Percentiles rank a stretch among this genome's conserved stretches.
These are phyloP conservation scores for Hypocryptadius cinnamomeus DNA, from an alignment of 2,113 vertebrate genomes.

Conservation along the genomic window DNA sequence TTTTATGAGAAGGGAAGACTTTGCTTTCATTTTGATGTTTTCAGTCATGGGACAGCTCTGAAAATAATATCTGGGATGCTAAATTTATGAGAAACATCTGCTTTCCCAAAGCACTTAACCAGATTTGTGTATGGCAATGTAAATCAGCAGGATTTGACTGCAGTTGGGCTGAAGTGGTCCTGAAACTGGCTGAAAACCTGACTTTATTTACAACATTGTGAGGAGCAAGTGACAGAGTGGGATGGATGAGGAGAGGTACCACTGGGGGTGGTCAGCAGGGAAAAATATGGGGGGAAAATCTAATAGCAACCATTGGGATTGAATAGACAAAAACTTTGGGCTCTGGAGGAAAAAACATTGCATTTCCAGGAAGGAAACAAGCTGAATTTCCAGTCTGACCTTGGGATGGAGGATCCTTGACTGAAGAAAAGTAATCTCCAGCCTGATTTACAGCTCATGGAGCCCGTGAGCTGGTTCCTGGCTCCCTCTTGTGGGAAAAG, in stretches of 20 bases:
- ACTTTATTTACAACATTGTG: neutral
- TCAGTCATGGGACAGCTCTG: neutral
- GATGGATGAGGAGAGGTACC: neutral
- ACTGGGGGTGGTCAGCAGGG: too few relatives aligned
- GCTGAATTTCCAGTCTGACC: neutral
- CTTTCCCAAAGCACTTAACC: neutral
- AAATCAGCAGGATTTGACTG: neutral
- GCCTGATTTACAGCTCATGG: neutral
- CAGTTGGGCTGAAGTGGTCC: neutral
- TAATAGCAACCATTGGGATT: neutral
- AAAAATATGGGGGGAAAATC: neutral
- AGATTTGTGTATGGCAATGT: neutral
- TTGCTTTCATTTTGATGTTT: neutral
- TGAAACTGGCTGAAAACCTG: neutral
- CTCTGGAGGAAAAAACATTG: neutral
- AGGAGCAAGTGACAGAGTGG: neutral
- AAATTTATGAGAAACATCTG: neutral
- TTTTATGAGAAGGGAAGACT: neutral
- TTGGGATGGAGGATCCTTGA: neutral
- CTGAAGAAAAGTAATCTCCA: neutral
- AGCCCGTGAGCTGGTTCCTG: neutral
- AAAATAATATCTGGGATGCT: neutral
- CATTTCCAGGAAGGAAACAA: neutral
- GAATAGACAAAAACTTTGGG: accelerated
- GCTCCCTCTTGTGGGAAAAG: slow-evolving; percentile 31